Conservation (phyloP, 2,113 vertebrate species). For the Etheostoma cragini region DNA sequence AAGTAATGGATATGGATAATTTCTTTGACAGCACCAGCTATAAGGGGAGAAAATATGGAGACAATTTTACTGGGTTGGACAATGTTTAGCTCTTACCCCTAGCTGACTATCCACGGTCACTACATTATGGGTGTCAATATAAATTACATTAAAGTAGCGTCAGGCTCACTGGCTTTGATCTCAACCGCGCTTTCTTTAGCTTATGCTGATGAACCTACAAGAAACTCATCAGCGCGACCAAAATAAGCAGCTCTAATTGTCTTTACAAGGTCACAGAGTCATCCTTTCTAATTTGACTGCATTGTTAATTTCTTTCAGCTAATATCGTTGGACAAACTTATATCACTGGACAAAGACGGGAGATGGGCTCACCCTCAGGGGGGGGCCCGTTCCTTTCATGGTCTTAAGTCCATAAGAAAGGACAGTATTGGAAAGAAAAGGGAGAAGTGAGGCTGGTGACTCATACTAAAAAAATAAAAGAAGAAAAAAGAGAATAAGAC, state of each 20-base stretch:
- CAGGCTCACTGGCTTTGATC: conserved; percentile 72
- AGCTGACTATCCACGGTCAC: conserved; percentile 57
- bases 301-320: conserved; percentile 73
- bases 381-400: conserved; percentile 62
- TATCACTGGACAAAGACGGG: conserved; percentile 52
- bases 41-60: conserved; percentile 39
- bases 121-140: conserved; percentile 64
- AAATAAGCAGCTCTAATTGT: conserved; percentile 78
- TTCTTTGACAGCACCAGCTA: conserved; percentile 70
- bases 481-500: neutral
- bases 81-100: conserved; percentile 53
- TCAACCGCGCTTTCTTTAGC: conserved; percentile 70
- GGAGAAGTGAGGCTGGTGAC: conserved; percentile 7
- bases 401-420: conserved; percentile 56
- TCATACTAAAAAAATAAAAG: neutral
- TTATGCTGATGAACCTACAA: conserved; percentile 74
- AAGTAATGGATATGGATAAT: conserved; percentile 66
- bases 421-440: conserved; percentile 17
- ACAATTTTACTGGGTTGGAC: conserved; percentile 47
- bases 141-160: conserved; percentile 64
- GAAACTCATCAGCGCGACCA: conserved; percentile 69
- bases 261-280: conserved; percentile 77
- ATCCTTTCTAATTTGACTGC: conserved; percentile 71
- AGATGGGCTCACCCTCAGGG: conserved; percentile 52
- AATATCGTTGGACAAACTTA: conserved; percentile 71